phyloP scores from a whole-genome alignment of 1,140 invertebrate species.

The Rhysida immarginata region DNA sequence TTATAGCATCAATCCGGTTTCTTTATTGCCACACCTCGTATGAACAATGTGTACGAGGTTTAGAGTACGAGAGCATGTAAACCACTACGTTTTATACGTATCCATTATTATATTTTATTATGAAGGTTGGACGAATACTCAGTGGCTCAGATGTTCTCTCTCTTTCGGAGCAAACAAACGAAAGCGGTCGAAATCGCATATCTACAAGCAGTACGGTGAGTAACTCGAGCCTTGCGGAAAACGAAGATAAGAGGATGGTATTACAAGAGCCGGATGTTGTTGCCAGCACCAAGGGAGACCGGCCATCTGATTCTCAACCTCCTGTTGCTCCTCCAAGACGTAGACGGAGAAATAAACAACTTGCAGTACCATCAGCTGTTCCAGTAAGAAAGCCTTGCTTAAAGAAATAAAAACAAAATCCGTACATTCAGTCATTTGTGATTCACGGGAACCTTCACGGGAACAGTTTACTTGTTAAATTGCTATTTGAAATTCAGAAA shows the following conservation, averaged over 20 bases:
- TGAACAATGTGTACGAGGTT: no score
- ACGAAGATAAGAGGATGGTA: not conserved
- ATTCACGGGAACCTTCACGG: no score
- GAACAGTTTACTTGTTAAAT: no score
- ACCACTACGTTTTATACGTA: no score
- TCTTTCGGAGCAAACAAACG: not conserved
- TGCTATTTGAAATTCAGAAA: no score
- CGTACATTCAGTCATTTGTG: no score
- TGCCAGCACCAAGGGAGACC: constrained; percentile 63
- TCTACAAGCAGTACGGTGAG: not conserved
- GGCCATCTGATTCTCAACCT: constrained; percentile 21
- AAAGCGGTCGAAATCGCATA: not conserved
- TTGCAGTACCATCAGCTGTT: no score
- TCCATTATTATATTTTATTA: not conserved
- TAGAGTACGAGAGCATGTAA: no score
- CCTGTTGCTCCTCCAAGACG: constrained; percentile 66
- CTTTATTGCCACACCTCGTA: no score
- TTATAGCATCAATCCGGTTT: no score
- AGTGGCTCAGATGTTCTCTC: constrained; percentile 34
- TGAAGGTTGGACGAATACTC: constrained; percentile 50
- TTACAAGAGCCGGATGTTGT: constrained; percentile 73
- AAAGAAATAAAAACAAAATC: no score
- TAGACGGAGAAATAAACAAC: constrained; percentile 52
- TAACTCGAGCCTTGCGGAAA: not conserved
- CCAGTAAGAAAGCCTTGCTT: no score